Base-by-base conservation (phyloP, 2,113 vertebrate species). In the Aythya baeri region DNA sequence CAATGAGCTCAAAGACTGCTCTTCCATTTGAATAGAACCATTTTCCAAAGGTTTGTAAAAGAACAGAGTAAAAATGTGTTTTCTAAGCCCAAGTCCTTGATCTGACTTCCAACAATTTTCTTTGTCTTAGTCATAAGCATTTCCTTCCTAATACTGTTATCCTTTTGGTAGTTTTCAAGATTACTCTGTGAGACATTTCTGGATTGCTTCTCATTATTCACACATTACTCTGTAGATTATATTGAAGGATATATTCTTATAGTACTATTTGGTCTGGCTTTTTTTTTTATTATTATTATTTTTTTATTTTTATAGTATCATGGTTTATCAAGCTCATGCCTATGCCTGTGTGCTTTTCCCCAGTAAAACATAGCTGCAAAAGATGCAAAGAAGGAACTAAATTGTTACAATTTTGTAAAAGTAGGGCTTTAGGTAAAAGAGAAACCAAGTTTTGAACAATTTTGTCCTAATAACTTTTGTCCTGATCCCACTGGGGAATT, bases 401-500 rank as follows among this genome's bases (percentile, higher is more conserved):
- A 78, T 21, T 27, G 20, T 41, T 91, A 61, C 32, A 54, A 63
- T 86, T 94, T 73, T 52, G 29, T 55, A 63, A 70, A 96, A 81
- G 32, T 43, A 73, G 17, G 8, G 31, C 8, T 11, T 62, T 58
- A 86, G 55, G 63, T 46, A 50, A 46, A 91, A 90, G 34, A 75
- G 61, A 77, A 59, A 59, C 1, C 29, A 43, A 22, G 17, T 57
- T 90, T 77, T 59, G 65, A 92, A 77, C 36, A 88, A 55, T 67
- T 88, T 22, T 83, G 3, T 59, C 76, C 86, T 92, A 74, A 67
- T 81, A 93, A 81, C 65, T 78, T 74, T 41, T 41, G 12, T 41
- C 41, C 86, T 81, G 88, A 91, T 96, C 79, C 59, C 91, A 22
- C 54, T 5, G 38, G 86, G 65, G 76, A 74, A 88, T 91, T 78